phyloP scores from a whole-genome alignment of 2,888 invertebrate species.

The Cataglyphis livida region DNA sequence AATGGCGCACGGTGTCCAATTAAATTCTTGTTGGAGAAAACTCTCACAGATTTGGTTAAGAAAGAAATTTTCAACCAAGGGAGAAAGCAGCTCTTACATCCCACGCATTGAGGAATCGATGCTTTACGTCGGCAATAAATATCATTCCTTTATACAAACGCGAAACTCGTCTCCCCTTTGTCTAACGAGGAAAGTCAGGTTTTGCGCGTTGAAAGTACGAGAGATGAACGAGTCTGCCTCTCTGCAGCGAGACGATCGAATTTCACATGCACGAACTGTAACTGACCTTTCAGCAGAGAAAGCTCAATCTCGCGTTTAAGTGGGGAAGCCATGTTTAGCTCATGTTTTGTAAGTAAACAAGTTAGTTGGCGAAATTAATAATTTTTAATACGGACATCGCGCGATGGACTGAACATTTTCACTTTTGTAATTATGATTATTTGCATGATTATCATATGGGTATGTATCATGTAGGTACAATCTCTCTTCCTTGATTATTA shows the following conservation, averaged over 20 bases:
- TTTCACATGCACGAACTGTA: constrained; percentile 53
- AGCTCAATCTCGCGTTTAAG: constrained; percentile 11
- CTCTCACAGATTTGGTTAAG: constrained; percentile 1
- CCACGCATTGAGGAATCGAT: constrained; percentile 40
- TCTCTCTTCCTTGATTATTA: not conserved
- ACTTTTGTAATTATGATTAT: not conserved
- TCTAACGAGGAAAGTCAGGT: constrained; percentile 39
- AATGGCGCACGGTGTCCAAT: constrained; percentile 21
- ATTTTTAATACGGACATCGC: not conserved
- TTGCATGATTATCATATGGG: not conserved
- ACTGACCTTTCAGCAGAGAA: constrained; percentile 49
- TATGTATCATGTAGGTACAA: not conserved
- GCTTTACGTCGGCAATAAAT: constrained; percentile 38
- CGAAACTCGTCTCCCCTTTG: constrained; percentile 37
- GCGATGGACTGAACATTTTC: not conserved
- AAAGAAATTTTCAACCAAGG: constrained; percentile 16
- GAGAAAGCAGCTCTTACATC: constrained; percentile 30
- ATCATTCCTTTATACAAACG: constrained; percentile 16
- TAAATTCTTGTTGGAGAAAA: constrained; percentile 40
- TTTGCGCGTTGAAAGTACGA: constrained; percentile 23
- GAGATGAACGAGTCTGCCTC: constrained; percentile 35
- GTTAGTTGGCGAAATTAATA: constrained; percentile 20
- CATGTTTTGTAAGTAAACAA: constrained; percentile 22
- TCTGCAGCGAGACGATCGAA: constrained; percentile 28
- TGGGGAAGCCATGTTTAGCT: constrained; percentile 23